Percentiles rank a stretch among this genome's conserved stretches.
Evolutionary conservation across 2,797 vertebrate species (phyloP).

Genomic region (Pyrocephalus nanus): DNA sequence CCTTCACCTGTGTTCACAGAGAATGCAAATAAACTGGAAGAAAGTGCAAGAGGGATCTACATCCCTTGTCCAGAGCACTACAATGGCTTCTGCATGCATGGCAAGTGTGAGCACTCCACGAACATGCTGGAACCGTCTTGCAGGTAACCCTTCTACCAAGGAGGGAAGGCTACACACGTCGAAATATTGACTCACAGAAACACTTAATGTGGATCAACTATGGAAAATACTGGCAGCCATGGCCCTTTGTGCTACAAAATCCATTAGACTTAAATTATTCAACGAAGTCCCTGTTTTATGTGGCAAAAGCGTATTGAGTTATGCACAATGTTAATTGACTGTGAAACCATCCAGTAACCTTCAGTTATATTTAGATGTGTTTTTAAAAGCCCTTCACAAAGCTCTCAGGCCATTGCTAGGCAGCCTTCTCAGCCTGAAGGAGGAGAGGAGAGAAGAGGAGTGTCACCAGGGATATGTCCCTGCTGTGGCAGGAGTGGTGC

Average conservation of each 20-base stretch:
- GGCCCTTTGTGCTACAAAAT: background rate
- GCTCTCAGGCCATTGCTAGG: background rate
- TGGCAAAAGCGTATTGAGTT: background rate
- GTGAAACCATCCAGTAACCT: background rate
- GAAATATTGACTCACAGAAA: background rate
- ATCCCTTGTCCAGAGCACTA: constrained; percentile 94
- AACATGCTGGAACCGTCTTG: constrained; percentile 92
- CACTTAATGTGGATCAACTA: background rate
- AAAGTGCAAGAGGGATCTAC: constrained; percentile 86
- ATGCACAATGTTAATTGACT: background rate
- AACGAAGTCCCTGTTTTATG: background rate
- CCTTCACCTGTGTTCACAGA: constrained; percentile 76
- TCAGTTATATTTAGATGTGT: background rate
- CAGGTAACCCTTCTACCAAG: constrained; percentile 81
- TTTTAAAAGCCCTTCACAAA: background rate
- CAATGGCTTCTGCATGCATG: constrained; percentile 95
- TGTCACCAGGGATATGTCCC: background rate
- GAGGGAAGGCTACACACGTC: background rate
- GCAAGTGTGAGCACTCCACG: constrained; percentile 93
- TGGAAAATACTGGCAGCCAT: background rate
- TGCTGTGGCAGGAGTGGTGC: background rate
- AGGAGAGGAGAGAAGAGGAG: background rate
- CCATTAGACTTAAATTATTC: constrained; percentile 35
- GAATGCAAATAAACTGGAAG: constrained; percentile 86
- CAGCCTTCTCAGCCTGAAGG: background rate